phyloP scores from a whole-genome alignment of 53 echinoderm and acorn worm genomes.

The Mesocentrotus franciscanus region DNA sequence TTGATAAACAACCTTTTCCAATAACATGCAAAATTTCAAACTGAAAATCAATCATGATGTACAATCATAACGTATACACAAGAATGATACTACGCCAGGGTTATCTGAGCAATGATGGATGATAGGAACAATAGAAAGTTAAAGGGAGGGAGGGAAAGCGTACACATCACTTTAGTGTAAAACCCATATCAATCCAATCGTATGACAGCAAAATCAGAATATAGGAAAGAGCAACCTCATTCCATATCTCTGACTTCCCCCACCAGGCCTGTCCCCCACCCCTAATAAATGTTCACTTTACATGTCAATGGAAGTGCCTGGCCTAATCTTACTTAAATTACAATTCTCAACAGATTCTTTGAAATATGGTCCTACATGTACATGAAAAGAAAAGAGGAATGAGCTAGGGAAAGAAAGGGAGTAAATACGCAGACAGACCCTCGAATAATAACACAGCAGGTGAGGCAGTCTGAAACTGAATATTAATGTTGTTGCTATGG shows the following conservation, averaged over 20 bases:
- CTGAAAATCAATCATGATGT: not conserved
- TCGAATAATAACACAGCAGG: slow-evolving; percentile 48
- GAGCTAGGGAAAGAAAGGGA: not conserved
- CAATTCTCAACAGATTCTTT: not conserved
- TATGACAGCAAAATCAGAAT: not conserved
- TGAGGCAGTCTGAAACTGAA: not conserved
- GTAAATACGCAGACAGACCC: slow-evolving; percentile 19
- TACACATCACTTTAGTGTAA: too few species aligned
- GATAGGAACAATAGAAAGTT: too few species aligned
- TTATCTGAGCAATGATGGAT: too few species aligned
- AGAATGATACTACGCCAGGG: too few species aligned
- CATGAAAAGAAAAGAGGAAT: not conserved
- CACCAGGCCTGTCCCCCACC: not conserved
- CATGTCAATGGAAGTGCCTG: too few species aligned
- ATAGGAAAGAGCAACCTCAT: not conserved
- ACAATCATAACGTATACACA: not conserved
- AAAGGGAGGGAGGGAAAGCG: too few species aligned
- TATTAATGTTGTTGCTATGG: slow-evolving; percentile 64
- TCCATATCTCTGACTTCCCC: not conserved
- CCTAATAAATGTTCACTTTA: not conserved
- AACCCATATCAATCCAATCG: too few species aligned
- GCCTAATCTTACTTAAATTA: too few species aligned
- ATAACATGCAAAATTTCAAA: not conserved
- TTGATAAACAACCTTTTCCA: not conserved
- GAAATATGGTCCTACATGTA: not conserved